A percentile compares a stretch with the other conserved stretches of the same genome.
These are phyloP conservation scores for Formica selysi DNA, from an alignment of 1,140 invertebrate species.

Conservation along the genomic window DNA sequence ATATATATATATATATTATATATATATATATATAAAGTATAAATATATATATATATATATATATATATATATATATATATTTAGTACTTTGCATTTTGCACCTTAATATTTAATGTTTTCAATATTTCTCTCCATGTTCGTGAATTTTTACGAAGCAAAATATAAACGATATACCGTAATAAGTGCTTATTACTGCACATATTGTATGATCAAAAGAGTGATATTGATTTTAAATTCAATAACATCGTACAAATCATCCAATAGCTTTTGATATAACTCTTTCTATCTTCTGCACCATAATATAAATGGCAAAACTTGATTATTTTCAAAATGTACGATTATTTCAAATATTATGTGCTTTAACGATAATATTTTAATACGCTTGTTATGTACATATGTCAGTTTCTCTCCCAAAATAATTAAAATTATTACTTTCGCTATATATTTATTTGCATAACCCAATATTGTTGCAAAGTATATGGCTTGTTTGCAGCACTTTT, in stretches of 20 bases:
- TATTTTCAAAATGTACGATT: not conserved
- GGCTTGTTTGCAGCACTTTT: not conserved
- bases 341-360: not conserved
- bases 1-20: too few relatives aligned
- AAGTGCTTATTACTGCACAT: not conserved
- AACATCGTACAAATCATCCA: not conserved
- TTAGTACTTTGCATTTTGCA: too few relatives aligned
- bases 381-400: not conserved
- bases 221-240: slow-evolving; percentile 26
- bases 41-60: too few relatives aligned
- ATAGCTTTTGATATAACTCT: not conserved
- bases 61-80: not conserved
- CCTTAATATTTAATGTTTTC: not conserved
- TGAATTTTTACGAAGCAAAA: not conserved
- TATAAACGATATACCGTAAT: not conserved
- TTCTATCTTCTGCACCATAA: not conserved
- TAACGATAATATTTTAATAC: slow-evolving; percentile 3
- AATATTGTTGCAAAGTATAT: not conserved
- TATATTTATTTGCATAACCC: not conserved
- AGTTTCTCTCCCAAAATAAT: not conserved
- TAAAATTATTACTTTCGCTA: not conserved
- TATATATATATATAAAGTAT: too few relatives aligned
- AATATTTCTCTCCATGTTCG: not conserved
- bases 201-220: not conserved
- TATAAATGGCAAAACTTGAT: not conserved